Percentiles rank a stretch among this genome's conserved stretches.
Conservation (phyloP, 2,888 invertebrate genomes). For the Diarsia brunnea region DNA sequence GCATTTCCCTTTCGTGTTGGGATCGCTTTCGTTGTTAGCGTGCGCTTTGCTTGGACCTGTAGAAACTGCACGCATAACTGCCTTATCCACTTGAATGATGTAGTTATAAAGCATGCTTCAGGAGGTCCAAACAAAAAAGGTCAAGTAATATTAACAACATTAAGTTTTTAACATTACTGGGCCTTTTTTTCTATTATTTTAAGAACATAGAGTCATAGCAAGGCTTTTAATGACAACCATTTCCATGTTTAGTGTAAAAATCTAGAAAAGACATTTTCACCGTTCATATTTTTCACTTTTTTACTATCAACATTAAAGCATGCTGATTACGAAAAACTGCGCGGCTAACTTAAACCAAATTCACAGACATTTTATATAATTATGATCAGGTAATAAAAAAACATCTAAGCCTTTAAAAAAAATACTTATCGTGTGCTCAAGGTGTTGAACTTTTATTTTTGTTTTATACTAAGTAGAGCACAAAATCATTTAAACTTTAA, state of each 20-base stretch:
- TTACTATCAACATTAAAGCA: background rate
- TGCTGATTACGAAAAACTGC: background rate
- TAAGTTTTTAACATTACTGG: no score
- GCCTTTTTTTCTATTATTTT: background rate
- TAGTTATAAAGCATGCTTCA: conserved; percentile 4
- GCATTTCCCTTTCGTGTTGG: no score
- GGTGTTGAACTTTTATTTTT: background rate
- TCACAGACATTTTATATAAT: background rate
- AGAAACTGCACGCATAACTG: conserved; percentile 16
- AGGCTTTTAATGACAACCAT: background rate
- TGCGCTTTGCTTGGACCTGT: background rate
- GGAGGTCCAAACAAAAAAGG: background rate
- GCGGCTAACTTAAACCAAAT: background rate
- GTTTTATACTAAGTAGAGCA: no score
- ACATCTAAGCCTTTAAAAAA: background rate
- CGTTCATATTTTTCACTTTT: background rate
- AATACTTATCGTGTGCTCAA: background rate
- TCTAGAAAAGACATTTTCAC: no score
- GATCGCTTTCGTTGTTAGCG: no score
- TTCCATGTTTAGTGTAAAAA: background rate
- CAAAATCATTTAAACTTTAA: no score
- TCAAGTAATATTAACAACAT: background rate
- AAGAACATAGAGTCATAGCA: background rate
- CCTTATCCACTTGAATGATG: background rate
- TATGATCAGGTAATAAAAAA: background rate